Percentiles rank a stretch among this genome's conserved stretches.
Conservation (phyloP, 2,888 invertebrate genomes). For the Agrochola circellaris region DNA sequence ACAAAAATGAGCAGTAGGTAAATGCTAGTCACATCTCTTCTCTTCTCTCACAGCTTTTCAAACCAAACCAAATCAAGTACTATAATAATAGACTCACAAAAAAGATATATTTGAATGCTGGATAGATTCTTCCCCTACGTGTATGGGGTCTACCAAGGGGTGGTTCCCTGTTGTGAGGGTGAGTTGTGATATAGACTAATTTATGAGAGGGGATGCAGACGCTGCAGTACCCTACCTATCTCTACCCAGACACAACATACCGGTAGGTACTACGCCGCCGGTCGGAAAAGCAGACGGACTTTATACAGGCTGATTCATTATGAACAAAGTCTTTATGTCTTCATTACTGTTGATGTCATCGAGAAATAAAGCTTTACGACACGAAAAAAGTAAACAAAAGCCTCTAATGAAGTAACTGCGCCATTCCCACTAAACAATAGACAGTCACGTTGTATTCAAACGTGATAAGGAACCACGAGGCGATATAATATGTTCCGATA, state of each 20-base stretch:
- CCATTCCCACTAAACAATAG: conserved; percentile 37
- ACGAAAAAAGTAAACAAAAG: conserved; percentile 28
- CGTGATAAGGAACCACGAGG: conserved; percentile 63
- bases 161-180: conserved; percentile 31
- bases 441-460: conserved; percentile 67
- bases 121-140: background rate
- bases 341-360: background rate
- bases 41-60: background rate
- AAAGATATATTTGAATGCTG: background rate
- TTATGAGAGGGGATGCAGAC: conserved; percentile 36
- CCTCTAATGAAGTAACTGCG: conserved; percentile 37
- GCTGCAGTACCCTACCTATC: conserved; percentile 13
- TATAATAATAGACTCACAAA: conserved; percentile 1
- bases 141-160: conserved; percentile 26
- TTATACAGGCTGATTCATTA: background rate
- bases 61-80: conserved; percentile 2
- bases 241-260: conserved; percentile 7
- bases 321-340: conserved; percentile 18
- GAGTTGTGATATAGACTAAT: conserved; percentile 30
- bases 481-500: conserved; percentile 32
- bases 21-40: background rate
- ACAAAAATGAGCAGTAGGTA: background rate
- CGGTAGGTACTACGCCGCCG: background rate
- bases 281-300: background rate
- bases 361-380: background rate